Conservation (phyloP, 2,113 vertebrate genomes). For the Gavialis gangeticus region DNA sequence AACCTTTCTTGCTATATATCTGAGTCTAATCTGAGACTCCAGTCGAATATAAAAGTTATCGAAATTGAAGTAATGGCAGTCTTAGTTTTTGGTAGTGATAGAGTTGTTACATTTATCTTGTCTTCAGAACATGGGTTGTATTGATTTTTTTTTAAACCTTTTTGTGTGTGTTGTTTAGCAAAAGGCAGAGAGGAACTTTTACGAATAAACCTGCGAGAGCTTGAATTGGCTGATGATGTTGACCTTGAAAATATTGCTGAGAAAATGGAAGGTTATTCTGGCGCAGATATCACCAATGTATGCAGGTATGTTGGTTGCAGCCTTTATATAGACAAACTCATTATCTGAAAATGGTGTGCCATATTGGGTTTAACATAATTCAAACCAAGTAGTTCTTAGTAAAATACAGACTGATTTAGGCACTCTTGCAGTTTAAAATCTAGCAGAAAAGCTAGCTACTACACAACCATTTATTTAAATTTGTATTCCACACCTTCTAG, state of each 20-base stretch:
- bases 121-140: background rate
- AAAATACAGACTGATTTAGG: background rate
- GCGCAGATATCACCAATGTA: constrained; percentile 97
- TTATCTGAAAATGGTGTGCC: background rate
- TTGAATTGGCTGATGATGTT: constrained; percentile 94
- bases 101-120: background rate
- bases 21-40: background rate
- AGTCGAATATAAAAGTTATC: too few relatives aligned
- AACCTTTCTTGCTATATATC: background rate
- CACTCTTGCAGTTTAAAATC: background rate
- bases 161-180: constrained; percentile 77
- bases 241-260: constrained; percentile 92
- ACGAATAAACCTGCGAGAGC: constrained; percentile 92
- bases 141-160: background rate
- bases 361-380: background rate
- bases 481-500: background rate
- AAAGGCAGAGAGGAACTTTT: constrained; percentile 93
- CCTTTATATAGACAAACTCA: background rate
- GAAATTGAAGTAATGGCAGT: too few relatives aligned
- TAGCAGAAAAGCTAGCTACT: constrained; percentile 5
- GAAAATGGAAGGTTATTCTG: constrained; percentile 97
- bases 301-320: constrained; percentile 87
- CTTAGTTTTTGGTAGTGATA: background rate
- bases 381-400: background rate
- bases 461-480: background rate